A percentile compares a stretch with the other conserved stretches of the same genome.
phyloP scores from a whole-genome alignment of 2,888 invertebrate species.

The Melanostoma scalare region DNA sequence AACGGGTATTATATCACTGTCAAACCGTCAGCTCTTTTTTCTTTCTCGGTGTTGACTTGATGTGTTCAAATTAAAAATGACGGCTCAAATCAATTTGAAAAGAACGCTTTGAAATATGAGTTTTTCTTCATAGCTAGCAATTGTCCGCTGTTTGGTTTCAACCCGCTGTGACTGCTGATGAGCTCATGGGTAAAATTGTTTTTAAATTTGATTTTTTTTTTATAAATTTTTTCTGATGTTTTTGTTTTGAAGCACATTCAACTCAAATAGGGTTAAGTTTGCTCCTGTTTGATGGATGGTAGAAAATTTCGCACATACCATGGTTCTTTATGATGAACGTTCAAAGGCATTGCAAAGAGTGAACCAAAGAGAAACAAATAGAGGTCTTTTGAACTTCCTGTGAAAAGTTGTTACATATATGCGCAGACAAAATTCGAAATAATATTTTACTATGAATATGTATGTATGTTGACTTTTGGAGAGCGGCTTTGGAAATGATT shows the following conservation, averaged over 20 bases:
- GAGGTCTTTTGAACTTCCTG: no score
- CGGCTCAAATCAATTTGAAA: constrained; percentile 69
- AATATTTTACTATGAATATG: no score
- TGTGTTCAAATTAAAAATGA: constrained; percentile 71
- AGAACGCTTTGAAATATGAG: constrained; percentile 70
- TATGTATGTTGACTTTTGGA: no score
- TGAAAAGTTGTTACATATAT: no score
- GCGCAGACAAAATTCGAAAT: no score
- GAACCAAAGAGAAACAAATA: no score
- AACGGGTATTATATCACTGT: constrained; percentile 58
- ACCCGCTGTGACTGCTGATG: constrained; percentile 3
- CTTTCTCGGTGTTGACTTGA: constrained; percentile 52
- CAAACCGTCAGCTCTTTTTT: constrained; percentile 40
- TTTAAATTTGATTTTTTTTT: constrained; percentile 40
- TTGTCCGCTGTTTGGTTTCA: constrained; percentile 33
- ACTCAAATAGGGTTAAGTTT: neutral
- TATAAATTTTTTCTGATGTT: constrained; percentile 11
- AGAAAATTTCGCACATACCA: constrained; percentile 13
- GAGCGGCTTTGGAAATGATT: no score
- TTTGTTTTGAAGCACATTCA: neutral
- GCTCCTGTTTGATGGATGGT: neutral
- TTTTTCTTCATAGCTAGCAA: constrained; percentile 30
- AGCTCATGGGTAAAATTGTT: constrained; percentile 51
- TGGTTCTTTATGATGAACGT: no score
- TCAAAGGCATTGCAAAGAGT: no score